phyloP scores from a whole-genome alignment of 2,113 vertebrate species.

The Peromyscus leucopus region DNA sequence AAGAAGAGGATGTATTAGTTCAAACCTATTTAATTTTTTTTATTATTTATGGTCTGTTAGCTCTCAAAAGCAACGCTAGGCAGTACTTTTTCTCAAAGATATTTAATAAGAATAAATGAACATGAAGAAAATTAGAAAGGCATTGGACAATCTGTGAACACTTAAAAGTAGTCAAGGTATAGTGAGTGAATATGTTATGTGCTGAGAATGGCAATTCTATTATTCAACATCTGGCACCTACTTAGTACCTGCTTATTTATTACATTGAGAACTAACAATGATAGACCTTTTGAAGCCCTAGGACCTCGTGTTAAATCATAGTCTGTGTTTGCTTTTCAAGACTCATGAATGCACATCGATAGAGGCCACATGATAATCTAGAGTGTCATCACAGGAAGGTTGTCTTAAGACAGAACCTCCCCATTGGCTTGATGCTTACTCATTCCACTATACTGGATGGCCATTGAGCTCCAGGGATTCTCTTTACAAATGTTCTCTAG shows the following conservation, averaged over 20 bases:
- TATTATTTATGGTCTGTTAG: neutral
- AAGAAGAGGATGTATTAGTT: neutral
- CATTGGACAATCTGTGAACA: neutral
- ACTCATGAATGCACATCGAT: neutral
- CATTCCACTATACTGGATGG: neutral
- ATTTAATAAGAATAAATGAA: neutral
- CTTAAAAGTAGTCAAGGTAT: neutral
- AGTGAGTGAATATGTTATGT: neutral
- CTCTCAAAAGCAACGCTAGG: neutral
- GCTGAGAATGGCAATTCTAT: neutral
- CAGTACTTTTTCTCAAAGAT: neutral
- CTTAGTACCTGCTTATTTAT: neutral
- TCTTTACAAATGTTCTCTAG: neutral
- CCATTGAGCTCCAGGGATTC: neutral
- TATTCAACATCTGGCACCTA: neutral
- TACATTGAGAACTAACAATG: neutral
- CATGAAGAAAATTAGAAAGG: neutral
- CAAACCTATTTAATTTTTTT: neutral
- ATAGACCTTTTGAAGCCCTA: neutral
- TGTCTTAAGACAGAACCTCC: no score
- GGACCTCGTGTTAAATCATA: neutral
- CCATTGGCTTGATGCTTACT: neutral
- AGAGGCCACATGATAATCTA: neutral
- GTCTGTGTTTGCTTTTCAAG: neutral
- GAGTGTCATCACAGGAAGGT: neutral